phyloP scores from a whole-genome alignment of 2,113 vertebrate species.

The Murina feae region DNA sequence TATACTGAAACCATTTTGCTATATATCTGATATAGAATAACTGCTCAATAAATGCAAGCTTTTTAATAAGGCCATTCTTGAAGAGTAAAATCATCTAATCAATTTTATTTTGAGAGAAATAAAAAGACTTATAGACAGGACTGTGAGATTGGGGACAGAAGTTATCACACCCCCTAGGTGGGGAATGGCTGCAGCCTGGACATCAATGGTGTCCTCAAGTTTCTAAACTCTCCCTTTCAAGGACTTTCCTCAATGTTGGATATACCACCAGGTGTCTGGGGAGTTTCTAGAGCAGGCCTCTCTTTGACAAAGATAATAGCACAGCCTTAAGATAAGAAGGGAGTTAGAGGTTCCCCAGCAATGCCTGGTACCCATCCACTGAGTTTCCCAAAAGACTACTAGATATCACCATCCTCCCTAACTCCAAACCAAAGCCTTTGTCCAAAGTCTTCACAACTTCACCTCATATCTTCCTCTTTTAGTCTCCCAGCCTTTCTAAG shows the following conservation, averaged over 20 bases:
- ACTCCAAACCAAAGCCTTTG: neutral
- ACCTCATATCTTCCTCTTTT: neutral
- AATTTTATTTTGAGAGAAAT: constrained; percentile 53
- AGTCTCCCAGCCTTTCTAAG: neutral
- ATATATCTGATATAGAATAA: neutral
- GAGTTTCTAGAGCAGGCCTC: neutral
- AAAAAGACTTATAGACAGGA: constrained; percentile 41
- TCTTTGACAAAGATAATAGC: neutral
- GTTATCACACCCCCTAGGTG: neutral
- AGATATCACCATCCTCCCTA: neutral
- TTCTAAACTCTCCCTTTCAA: neutral
- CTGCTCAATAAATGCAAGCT: neutral
- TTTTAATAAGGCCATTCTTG: neutral
- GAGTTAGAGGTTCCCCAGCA: neutral
- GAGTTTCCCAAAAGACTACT: neutral
- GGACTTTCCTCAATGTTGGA: neutral
- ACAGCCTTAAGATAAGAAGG: neutral
- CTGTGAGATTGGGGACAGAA: constrained; percentile 63
- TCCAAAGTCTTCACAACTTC: neutral
- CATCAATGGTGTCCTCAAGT: neutral
- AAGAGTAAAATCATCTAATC: constrained; percentile 7
- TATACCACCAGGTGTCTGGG: neutral
- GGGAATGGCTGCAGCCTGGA: constrained; percentile 50
- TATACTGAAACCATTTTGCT: neutral
- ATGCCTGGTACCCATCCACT: neutral